phyloP scores from a whole-genome alignment of 2,797 vertebrate genomes.

The Xenopus petersii region DNA sequence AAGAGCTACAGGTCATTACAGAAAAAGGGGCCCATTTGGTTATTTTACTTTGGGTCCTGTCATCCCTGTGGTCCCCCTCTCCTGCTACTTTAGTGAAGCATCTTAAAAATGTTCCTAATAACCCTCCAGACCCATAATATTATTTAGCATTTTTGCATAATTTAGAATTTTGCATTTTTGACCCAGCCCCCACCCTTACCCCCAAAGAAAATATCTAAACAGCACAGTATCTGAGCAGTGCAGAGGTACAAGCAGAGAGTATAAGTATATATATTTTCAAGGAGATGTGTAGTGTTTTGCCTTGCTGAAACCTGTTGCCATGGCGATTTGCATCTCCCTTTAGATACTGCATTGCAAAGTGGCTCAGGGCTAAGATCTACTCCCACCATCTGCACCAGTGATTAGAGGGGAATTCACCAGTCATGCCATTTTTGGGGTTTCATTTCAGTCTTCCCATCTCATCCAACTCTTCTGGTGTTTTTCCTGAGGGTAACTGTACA shows the following conservation, averaged over 20 bases:
- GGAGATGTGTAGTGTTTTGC: constrained; percentile 28
- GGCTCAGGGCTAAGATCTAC: constrained; percentile 21
- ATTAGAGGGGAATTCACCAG: constrained; percentile 19
- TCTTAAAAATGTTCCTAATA: too few relatives aligned
- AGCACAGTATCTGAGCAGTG: not conserved
- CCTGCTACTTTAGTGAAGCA: too few relatives aligned
- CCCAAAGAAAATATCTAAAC: too few relatives aligned
- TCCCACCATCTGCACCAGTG: constrained; percentile 33
- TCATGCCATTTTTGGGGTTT: not conserved
- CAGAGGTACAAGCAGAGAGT: constrained; percentile 1
- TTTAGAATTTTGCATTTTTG: too few relatives aligned
- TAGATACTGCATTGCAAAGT: constrained; percentile 39
- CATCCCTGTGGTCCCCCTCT: too few relatives aligned
- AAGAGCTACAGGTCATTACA: too few relatives aligned
- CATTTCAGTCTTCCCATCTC: not conserved
- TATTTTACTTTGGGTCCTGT: too few relatives aligned
- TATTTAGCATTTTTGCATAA: too few relatives aligned
- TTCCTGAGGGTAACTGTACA: not conserved
- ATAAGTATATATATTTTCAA: constrained; percentile 30
- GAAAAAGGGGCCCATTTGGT: too few relatives aligned
- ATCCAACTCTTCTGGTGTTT: not conserved
- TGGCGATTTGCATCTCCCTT: constrained; percentile 42
- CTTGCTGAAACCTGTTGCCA: constrained; percentile 45
- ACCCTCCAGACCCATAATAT: too few relatives aligned
- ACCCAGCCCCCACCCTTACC: too few relatives aligned